Conservation (phyloP, 2,888 invertebrate species). For the Pristionchus entomophagus region DNA sequence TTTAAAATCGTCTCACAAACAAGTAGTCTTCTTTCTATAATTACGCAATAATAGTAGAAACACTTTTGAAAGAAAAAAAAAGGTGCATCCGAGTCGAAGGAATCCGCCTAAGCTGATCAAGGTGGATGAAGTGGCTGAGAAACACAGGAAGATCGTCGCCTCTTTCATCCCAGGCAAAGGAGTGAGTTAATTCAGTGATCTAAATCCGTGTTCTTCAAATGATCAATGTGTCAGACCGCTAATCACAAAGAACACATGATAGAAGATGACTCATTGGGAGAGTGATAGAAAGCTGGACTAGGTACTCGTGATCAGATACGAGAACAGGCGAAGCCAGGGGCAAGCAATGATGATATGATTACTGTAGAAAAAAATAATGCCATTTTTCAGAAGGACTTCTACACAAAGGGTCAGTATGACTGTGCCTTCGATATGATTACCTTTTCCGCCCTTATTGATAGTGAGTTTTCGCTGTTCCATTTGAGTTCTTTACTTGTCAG, state of each 20-base stretch:
- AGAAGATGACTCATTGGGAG: too few relatives aligned
- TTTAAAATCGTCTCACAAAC: too few relatives aligned
- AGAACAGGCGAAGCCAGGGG: too few relatives aligned
- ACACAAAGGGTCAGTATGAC: background rate
- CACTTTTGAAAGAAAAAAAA: background rate
- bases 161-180: background rate
- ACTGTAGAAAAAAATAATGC: too few relatives aligned
- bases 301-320: too few relatives aligned
- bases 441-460: background rate
- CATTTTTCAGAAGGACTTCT: constrained; percentile 6
- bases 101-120: background rate
- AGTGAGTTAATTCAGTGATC: background rate
- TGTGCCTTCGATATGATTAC: background rate
- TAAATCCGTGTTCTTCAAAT: too few relatives aligned
- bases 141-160: background rate
- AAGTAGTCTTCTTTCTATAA: too few relatives aligned
- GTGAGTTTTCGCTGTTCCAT: background rate
- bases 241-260: too few relatives aligned
- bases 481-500: background rate
- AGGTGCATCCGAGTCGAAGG: background rate
- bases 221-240: too few relatives aligned
- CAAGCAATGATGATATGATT: too few relatives aligned
- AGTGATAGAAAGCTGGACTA: too few relatives aligned
- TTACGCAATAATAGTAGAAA: too few relatives aligned
- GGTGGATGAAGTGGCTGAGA: constrained; percentile 10